Evolutionary conservation across 1,140 invertebrate genomes (phyloP), one percentile per base, ranked within the genome.

Genomic region (Mylabris phalerata): DNA sequence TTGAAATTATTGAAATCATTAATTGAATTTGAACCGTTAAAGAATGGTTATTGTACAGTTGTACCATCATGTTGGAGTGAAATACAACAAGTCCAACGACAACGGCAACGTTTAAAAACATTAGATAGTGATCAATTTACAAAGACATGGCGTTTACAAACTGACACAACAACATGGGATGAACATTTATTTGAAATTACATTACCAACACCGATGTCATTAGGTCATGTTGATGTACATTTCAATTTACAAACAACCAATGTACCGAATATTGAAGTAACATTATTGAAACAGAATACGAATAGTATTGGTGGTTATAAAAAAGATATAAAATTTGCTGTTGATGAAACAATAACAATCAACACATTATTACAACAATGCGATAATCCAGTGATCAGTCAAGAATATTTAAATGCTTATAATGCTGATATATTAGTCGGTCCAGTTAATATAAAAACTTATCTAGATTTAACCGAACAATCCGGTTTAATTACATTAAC

Each of bases 11-110:
- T 88, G 1, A 80, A 86, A 55, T 78, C 81, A 61, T 71, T 88
- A 25, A 88, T 82, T 13, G 73, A 79, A 59, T 87, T 85, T 77
- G 82, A 82, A 75, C 72, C 79, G 69, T 67, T 82, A 71, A 74
- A 81, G 72, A 62, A 81, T 2, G 73, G 83, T 3, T 94, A 92
- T 70, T 85, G 87, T 48, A 90, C 90, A 4, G 92, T 91, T n/a
- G 89, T 94, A 0, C 90, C 92, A 2, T 85, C 90, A 26, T 95
- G 92, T 74, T 95, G 92, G 93, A 88, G 84, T 61, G 91, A 95
- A 78, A 82, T 95, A 67, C 90, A 92, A 66, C 92, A 94, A 59
- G 64, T 68, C 2, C 68, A 71, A 52, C 84, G 92, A 57, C 91
- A 93, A 9, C 81, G 87, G 11, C 87, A 90, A 63, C 85, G 88